A percentile compares a stretch with the other conserved stretches of the same genome.
Evolutionary conservation across 2,888 invertebrate genomes (phyloP).

Genomic region (Papilio protenor): DNA sequence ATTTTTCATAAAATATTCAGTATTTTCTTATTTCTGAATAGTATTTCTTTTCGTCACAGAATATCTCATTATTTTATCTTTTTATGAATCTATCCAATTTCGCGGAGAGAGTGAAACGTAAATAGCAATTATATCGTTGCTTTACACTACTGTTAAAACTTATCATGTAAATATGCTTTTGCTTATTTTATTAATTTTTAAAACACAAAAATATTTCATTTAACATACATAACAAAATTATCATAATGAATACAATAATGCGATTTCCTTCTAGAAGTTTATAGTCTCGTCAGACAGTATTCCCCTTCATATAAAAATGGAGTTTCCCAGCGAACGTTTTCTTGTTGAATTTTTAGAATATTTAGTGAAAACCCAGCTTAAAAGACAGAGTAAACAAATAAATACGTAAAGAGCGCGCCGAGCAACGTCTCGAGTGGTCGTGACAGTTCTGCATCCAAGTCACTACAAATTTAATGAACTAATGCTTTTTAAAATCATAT

Average conservation of each 20-base stretch:
- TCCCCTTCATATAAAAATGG: neutral
- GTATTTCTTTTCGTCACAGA: constrained; percentile 30
- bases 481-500: neutral
- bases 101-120: neutral
- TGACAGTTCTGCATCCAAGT: constrained; percentile 9
- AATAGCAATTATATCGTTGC: neutral
- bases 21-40: constrained; percentile 35
- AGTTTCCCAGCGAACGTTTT: neutral
- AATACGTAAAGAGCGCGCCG: constrained; percentile 5
- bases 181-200: no score
- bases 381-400: constrained; percentile 4
- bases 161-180: neutral
- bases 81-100: constrained; percentile 30
- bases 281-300: neutral
- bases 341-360: neutral
- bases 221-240: no score
- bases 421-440: constrained; percentile 32
- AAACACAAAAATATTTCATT: no score
- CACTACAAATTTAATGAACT: constrained; percentile 6
- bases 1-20: constrained; percentile 2
- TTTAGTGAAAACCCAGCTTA: neutral
- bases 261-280: neutral
- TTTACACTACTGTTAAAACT: neutral
- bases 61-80: constrained; percentile 34
- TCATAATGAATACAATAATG: no score